Conservation (phyloP, 1,140 invertebrate genomes). For the Zaprionus ghesquierei region DNA sequence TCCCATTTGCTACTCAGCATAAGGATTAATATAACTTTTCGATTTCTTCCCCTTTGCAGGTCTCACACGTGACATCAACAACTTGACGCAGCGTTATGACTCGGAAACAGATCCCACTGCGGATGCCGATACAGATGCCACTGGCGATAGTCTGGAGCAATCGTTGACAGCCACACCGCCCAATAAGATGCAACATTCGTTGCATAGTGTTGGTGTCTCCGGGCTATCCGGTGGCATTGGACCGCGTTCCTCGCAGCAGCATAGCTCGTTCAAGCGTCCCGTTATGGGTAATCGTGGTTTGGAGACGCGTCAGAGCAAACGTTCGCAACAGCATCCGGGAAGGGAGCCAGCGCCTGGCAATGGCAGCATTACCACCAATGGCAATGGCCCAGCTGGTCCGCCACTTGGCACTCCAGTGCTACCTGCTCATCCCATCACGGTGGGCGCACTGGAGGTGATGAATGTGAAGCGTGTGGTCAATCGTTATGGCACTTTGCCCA, state of each 20-base stretch:
- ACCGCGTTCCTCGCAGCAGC: slow-evolving; percentile 67
- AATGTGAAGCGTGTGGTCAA: slow-evolving; percentile 98
- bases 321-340: slow-evolving; percentile 84
- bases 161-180: slow-evolving; percentile 41
- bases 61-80: slow-evolving; percentile 75
- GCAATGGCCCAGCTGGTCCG: slow-evolving; percentile 24
- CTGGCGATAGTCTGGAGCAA: slow-evolving; percentile 74
- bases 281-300: slow-evolving; percentile 84
- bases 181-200: slow-evolving; percentile 77
- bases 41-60: slow-evolving; percentile 41
- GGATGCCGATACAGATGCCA: slow-evolving; percentile 86
- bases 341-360: slow-evolving; percentile 7
- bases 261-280: slow-evolving; percentile 84
- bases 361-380: slow-evolving; percentile 25
- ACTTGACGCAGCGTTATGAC: slow-evolving; percentile 82
- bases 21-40: background rate
- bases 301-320: slow-evolving; percentile 84
- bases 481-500: slow-evolving; percentile 97
- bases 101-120: slow-evolving; percentile 86
- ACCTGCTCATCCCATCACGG: slow-evolving; percentile 83
- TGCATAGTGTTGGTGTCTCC: slow-evolving; percentile 57
- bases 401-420: slow-evolving; percentile 11
- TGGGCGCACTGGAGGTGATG: slow-evolving; percentile 96
- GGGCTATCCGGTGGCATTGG: slow-evolving; percentile 64
- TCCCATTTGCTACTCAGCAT: background rate